Base-by-base conservation (phyloP, 1,140 invertebrate species). In the Euschistus heros region DNA sequence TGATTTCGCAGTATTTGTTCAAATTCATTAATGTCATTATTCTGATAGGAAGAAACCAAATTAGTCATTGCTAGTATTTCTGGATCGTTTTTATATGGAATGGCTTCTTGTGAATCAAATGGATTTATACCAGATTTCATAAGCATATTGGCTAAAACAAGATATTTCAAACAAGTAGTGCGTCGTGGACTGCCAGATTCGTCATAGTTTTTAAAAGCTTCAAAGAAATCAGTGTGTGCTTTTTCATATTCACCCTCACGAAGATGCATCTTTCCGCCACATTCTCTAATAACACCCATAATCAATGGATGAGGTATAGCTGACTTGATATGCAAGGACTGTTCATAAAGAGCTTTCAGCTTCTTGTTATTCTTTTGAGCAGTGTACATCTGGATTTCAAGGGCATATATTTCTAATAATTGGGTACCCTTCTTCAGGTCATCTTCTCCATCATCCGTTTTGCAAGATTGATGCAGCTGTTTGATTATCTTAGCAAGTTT, bases 61-160 rank as follows among this genome's bases (percentile, higher is more conserved):
- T 99, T 97, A 14, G 97, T 99, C 95, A 99, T 99, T 1, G 97
- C 97, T 65, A 99, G 79, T 72, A 99, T 98, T 81, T 99, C 97
- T 6, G 94, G 93, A 79, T 99, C 96, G 76, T 98, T 98, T 78
- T 98, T 98, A 73, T 99, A 99, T 0, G 97, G 95, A 75, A 99
- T 99, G 0, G 97, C 97, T 82, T 99, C 97, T 83, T 99, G 97
- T 1, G 94, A 98, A 79, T 99, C 97, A 78, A 99, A 99, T 6
- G 97, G 97, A 81, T 99, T 99, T 65, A 99, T 99, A 24, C 93
- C 95, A n/a, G 96, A 98, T 76, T 97, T 97, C 94, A 97, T 97
- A 64, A 97, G 84, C 97, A 99, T 99, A 77, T 98, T 99, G 8
- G 97, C 96, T 71, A 99, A 76, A 42, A 99, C 97, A 67, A 99